Evolutionary conservation across 2,797 vertebrate genomes (phyloP), one percentile per base, ranked within the genome.

Genomic region (Nannoperca australis): DNA sequence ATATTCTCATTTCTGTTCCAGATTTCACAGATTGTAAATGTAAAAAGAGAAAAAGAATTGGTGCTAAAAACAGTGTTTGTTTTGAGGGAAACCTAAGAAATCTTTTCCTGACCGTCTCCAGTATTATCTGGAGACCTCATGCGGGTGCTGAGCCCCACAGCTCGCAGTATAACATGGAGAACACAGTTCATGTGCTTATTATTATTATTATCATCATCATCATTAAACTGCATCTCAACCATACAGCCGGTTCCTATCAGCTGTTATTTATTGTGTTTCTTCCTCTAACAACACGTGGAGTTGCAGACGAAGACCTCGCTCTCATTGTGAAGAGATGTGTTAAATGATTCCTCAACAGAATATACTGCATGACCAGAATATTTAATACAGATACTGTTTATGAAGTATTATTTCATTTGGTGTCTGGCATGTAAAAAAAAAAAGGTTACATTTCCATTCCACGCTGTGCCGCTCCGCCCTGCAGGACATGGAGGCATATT

Each of bases 331-430:
- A 86, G 86, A 79, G 74, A 86, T 90, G 70, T 34, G 70, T 91
- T 95, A 94, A 95, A 83, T 96, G 93, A 95, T 95, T 94, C 92
- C 86, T 87, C 87, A 88, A 76, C 85, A 69, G 82, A 90, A 56
- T 91, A 85, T 94, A 92, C 86, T 93, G 93, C 93, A 94, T 95
- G 92, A 86, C 70, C 85, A 91, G 86, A 90, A 89, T 93, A 92
- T 94, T 92, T 93, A 91, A 91, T 82, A 87, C 79, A 88, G 84
- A 91, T 78, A 84, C 86, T 81, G 88, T 88, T 87, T 70, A 84
- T 85, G 68, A 40, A 75, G 81, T 83, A 68, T 89, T 86, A 88
- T 93, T 94, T 91, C 88, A 90, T 86, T 73, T 50, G 74, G 83
- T 61, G 64, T 80, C 66, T 77, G 76, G 84, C 88, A 64, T 53